Evolutionary conservation across 2,797 vertebrate genomes (phyloP), one percentile per base, ranked within the genome.

Genomic region (Chelidonichthys spinosus): DNA sequence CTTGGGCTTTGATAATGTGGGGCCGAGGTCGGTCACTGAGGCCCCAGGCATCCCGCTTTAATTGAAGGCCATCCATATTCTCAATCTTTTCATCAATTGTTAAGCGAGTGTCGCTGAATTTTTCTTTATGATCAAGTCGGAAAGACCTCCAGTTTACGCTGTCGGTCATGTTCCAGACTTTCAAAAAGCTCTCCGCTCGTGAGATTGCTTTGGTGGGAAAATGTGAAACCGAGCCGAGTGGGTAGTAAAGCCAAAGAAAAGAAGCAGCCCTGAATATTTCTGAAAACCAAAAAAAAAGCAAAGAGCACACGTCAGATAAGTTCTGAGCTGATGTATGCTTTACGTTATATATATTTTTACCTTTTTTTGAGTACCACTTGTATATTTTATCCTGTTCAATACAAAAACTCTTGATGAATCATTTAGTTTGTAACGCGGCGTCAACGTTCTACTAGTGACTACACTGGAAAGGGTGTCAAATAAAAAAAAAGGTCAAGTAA

Each of bases 51-150:
- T 67, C 72, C 62, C 54, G 78, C 60, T 80, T 72, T 79, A 64
- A 83, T 9, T 74, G 40, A 76, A 69, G 53, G 60, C 39, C 8
- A 71, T 80, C 46, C 70, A 74, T 71, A 64, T 68, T 78, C 60
- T 82, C 70, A 78, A 56, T 63, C 62, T 74, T 84, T 84, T 86
- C 63, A 87, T 88, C 61, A 85, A 71, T 76, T 86, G 53, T 84
- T 85, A 36, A 87, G 47, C 5, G 7, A 81, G 58, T 47, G 39
- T 18, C 11, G 68, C 68, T 82, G 67, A 81, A 81, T 82, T 74
- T 87, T 88, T 85, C 67, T 79, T 86, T 88, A 47, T 77, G 79
- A 86, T 90, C 76, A 81, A 72, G 43, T 70, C 49, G 69, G 65
- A 81, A 58, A 62, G 44, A 69, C 37, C 56, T 79, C 66, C 33